Evolutionary conservation across 1,140 invertebrate species (phyloP), one percentile per base, ranked within the genome.

Genomic region (Trichogramma pretiosum): DNA sequence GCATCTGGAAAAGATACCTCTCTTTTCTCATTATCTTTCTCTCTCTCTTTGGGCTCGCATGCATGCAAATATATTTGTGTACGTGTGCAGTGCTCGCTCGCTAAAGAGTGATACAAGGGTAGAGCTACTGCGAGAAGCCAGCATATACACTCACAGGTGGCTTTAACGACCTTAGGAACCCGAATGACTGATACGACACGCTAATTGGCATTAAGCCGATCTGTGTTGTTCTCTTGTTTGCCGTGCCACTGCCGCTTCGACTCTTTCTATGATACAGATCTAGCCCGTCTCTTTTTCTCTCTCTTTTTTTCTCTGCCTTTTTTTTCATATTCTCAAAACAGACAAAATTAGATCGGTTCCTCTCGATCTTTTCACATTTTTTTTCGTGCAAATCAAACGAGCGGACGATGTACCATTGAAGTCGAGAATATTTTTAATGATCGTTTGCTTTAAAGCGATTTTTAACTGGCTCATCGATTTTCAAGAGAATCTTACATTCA

Each of bases 161-260:
- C 48, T 40, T 32, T 50, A 50, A 50, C 48, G 48, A 46, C 34
- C 17, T 46, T 40, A 40, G 26, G 21, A 39, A 14, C 11, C 37
- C 37, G 34, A 50, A 50, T 41, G 35, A 46, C 48, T 35, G 48
- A 50, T 46, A 46, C 36, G 48, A 41, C 42, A 34, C 30, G 30
- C 48, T 50, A 46, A 50, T 50, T 50, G 48, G 42, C 48, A 35
- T 50, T 50, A 45, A 50, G 48, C 48, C n/a, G n/a, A n/a, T n/a
- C n/a, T n/a, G n/a, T n/a, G n/a, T n/a, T n/a, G n/a, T n/a, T n/a
- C n/a, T n/a, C n/a, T n/a, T n/a, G n/a, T n/a, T n/a, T n/a, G n/a
- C n/a, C n/a, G n/a, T n/a, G n/a, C n/a, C n/a, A n/a, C n/a, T n/a
- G n/a, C 10, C 28, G 3, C 2, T 4, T 3, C 22, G 28, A 23